phyloP scores from a whole-genome alignment of 2,888 invertebrate species.

The Ypsolopha sequella region DNA sequence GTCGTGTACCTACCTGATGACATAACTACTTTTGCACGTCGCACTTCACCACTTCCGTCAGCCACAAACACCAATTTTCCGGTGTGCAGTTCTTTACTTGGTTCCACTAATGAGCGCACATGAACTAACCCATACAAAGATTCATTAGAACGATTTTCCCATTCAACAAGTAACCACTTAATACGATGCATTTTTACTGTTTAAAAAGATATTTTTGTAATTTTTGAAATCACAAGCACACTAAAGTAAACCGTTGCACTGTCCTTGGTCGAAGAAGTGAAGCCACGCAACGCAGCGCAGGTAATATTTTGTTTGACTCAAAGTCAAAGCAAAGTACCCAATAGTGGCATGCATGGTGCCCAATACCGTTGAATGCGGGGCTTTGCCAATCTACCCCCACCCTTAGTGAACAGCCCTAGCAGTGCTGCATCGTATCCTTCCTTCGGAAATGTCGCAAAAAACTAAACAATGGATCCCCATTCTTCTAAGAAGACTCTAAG shows the following conservation, averaged over 20 bases:
- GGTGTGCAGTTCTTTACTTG: conserved; percentile 10
- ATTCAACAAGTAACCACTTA: conserved; percentile 44
- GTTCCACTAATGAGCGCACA: not conserved
- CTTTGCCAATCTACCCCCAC: not conserved
- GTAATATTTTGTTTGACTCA: not conserved
- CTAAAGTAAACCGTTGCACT: too few species aligned
- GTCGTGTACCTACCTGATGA: conserved; percentile 9
- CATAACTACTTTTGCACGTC: conserved; percentile 13
- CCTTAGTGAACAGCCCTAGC: not conserved
- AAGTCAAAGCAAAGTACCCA: too few species aligned
- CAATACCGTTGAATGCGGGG: too few species aligned
- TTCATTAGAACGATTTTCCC: conserved; percentile 13
- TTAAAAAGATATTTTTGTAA: too few species aligned
- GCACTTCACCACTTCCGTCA: conserved; percentile 2
- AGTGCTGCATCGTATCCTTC: not conserved
- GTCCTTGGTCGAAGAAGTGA: not conserved
- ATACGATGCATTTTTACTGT: conserved; percentile 25
- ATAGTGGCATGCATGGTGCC: too few species aligned
- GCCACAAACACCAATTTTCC: conserved; percentile 12
- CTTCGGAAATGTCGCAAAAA: not conserved
- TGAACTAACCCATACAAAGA: conserved; percentile 2
- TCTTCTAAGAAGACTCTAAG: not conserved
- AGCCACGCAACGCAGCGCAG: not conserved
- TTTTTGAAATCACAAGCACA: too few species aligned
- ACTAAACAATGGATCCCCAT: not conserved